Evolutionary conservation across 2,888 invertebrate species (phyloP).

Genomic region (Leptothorax acervorum): DNA sequence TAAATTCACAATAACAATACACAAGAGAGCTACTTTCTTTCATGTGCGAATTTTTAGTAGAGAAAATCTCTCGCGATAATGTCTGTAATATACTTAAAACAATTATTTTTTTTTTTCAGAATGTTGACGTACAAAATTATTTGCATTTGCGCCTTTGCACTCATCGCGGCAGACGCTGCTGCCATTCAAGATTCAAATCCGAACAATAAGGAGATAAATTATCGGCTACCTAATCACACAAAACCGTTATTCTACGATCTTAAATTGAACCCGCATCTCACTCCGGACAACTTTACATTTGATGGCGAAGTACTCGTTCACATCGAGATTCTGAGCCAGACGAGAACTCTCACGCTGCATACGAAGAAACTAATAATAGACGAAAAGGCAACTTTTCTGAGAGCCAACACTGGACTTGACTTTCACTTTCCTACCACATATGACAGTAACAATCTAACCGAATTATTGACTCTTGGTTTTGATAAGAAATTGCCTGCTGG

Average conservation of each 20-base stretch:
- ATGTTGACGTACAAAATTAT: slow-evolving; percentile 4
- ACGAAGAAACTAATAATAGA: slow-evolving; percentile 51
- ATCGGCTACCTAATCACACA: slow-evolving; percentile 87
- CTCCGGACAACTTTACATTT: slow-evolving; percentile 74
- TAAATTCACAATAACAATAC: background rate
- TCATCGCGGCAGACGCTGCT: background rate
- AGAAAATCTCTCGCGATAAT: background rate
- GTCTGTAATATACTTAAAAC: background rate
- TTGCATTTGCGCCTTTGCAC: background rate
- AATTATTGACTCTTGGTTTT: slow-evolving; percentile 59
- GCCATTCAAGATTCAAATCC: background rate
- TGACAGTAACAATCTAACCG: background rate
- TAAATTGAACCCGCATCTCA: slow-evolving; percentile 86
- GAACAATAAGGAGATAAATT: slow-evolving; percentile 70
- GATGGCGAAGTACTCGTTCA: slow-evolving; percentile 62
- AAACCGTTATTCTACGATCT: slow-evolving; percentile 87
- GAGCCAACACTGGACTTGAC: background rate
- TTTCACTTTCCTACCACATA: slow-evolving; percentile 14
- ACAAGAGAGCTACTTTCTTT: background rate
- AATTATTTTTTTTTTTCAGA: slow-evolving; percentile 17
- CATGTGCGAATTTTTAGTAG: background rate
- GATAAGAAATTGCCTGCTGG: background rate
- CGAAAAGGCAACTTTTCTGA: slow-evolving; percentile 12
- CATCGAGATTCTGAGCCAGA: slow-evolving; percentile 39
- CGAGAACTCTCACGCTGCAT: slow-evolving; percentile 59